These are phyloP conservation scores for Dermolepida albohirtum DNA, from an alignment of 2,888 invertebrate genomes.

Conservation along the genomic window DNA sequence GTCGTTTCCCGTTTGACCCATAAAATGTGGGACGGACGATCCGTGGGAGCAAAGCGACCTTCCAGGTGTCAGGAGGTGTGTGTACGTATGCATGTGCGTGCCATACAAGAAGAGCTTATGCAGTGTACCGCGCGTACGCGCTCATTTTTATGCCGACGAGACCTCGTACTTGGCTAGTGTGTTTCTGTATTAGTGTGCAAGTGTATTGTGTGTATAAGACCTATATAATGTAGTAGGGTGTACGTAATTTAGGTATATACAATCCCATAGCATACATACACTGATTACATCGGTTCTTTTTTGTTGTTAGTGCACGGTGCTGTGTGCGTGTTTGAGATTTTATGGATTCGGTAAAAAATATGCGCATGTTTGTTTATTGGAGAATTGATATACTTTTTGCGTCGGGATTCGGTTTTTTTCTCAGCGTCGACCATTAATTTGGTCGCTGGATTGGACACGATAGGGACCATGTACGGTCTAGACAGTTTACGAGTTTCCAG, in stretches of 20 bases:
- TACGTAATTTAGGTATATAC: constrained; percentile 5
- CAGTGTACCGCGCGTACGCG: constrained; percentile 37
- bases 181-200: neutral
- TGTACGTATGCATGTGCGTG: constrained; percentile 55
- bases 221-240: neutral
- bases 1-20: constrained; percentile 44
- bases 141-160: constrained; percentile 58
- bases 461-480: too few species aligned
- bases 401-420: too few species aligned
- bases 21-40: constrained; percentile 59
- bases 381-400: constrained; percentile 36
- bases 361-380: constrained; percentile 29
- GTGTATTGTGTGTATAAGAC: neutral
- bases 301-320: neutral
- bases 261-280: constrained; percentile 49
- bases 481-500: too few species aligned
- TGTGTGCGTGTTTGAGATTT: too few species aligned
- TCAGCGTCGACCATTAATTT: too few species aligned
- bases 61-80: constrained; percentile 58
- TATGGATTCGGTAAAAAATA: too few species aligned
- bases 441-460: too few species aligned
- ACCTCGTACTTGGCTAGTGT: neutral
- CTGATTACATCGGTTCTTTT: constrained; percentile 57
- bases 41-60: constrained; percentile 59
- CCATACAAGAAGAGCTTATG: constrained; percentile 45